Evolutionary conservation across 30 jellyfish, hydroid and myxozoan species (phyloP).

Genomic region (Hydractinia symbiolongicarpus): DNA sequence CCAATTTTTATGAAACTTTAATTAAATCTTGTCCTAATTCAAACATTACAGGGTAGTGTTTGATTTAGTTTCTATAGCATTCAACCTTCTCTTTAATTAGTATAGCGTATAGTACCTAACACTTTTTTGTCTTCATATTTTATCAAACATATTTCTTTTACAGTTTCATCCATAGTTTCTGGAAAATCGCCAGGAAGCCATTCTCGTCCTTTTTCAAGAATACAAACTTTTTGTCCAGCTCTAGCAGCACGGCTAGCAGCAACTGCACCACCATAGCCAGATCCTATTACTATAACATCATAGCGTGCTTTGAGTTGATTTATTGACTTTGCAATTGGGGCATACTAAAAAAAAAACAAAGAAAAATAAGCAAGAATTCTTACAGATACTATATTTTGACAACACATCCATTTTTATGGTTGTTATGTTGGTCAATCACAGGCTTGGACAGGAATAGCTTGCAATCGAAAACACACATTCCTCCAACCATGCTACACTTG

Average conservation of each 20-base stretch:
- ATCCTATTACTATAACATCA: constrained; percentile 86
- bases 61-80: no score
- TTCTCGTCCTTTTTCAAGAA: constrained; percentile 84
- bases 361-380: not conserved
- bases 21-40: no score
- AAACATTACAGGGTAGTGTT: no score
- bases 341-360: constrained; percentile 46
- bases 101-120: not conserved
- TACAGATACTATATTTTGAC: no score
- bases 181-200: constrained; percentile 99
- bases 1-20: no score
- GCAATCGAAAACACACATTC: no score
- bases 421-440: no score
- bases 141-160: constrained; percentile 38
- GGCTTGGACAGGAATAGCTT: no score
- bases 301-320: constrained; percentile 64
- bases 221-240: constrained; percentile 85
- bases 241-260: constrained; percentile 95
- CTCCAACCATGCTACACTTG: no score
- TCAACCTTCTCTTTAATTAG: no score
- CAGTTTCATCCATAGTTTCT: constrained; percentile 82
- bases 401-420: no score
- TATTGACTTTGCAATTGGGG: constrained; percentile 61
- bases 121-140: constrained; percentile 36
- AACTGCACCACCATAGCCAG: constrained; percentile 99